phyloP scores from a whole-genome alignment of 2,113 vertebrate species.

The Eulemur rufifrons region DNA sequence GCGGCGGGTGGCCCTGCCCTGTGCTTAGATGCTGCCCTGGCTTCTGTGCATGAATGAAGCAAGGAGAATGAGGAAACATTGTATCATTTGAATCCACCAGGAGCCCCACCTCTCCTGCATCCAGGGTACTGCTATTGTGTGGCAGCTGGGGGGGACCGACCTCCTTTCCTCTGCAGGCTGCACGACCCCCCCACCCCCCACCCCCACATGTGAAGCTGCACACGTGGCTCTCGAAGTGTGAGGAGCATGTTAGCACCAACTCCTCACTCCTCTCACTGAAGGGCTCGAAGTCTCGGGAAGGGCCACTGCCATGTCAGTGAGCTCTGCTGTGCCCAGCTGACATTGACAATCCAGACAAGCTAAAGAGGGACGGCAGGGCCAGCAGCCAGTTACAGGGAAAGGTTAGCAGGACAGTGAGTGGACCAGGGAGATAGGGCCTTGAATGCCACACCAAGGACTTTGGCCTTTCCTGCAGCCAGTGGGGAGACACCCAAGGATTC shows the following conservation, averaged over 20 bases:
- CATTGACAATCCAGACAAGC: not conserved
- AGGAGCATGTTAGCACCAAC: not conserved
- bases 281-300: not conserved
- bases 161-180: slow-evolving; percentile 74
- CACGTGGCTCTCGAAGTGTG: not conserved
- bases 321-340: not conserved
- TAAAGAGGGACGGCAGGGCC: not conserved
- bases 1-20: not conserved
- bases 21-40: slow-evolving; percentile 46
- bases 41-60: slow-evolving; percentile 44
- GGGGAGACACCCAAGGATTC: not conserved
- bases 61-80: slow-evolving; percentile 64
- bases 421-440: not conserved
- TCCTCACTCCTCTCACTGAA: not conserved
- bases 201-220: slow-evolving; percentile 60
- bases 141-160: slow-evolving; percentile 68
- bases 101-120: slow-evolving; percentile 66
- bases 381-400: not conserved
- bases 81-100: slow-evolving; percentile 77
- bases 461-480: not conserved
- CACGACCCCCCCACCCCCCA: slow-evolving; percentile 67
- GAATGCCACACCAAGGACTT: not conserved
- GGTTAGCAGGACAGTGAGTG: not conserved
- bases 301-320: not conserved
- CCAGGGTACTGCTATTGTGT: slow-evolving; percentile 75